Evolutionary conservation across 2,113 vertebrate genomes (phyloP), one percentile per base, ranked within the genome.

Genomic region (Nycticebus coucang): DNA sequence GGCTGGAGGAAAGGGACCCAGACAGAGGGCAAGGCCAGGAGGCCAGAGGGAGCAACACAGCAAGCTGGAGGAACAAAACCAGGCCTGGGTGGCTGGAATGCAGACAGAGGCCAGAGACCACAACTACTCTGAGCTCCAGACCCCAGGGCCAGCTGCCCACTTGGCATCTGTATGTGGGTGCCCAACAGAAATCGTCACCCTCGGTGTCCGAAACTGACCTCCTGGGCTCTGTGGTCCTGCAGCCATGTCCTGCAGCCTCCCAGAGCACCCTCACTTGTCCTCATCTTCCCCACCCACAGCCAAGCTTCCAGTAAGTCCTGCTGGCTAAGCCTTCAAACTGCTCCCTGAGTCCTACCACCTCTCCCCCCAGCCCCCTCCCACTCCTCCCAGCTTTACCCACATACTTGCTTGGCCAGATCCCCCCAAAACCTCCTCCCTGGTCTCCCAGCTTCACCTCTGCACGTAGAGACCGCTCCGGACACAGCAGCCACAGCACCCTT

Each of bases 341-440:
- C 19, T 3, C 21, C 41, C 21, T 18, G 50, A 30, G 26, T 9
- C 19, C 7, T 60, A 45, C 10, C n/a, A 13, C 33, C 5, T 33
- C 81, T 7, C 14, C 1, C 10, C 15, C 4, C 45, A 53, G 8
- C 45, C 30, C 26, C 21, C 22, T 7, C 50, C 3, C 41, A 10
- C 50, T 87, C 66, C 45, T 18, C 62, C 8, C 33, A 50, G 13
- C 84, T 71, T 15, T 37, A 17, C 24, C n/a, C n/a, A 17, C 53
- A 8, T 1, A 1, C 8, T 41, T 8, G 4, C 24, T 41, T 7
- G 17, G 35, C 14, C 0, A 15, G n/a, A 11, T 30, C 68, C 3
- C 4, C 57, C 6, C 35, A 18, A 64, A 78, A 9, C 15, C 22
- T 84, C 45, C 10, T 35, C 28, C 28, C 41, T 18, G 24, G 41